Percentiles rank a stretch among this genome's conserved stretches.
These are phyloP conservation scores for Frankliniella fusca DNA, from an alignment of 2,888 invertebrate genomes.

Conservation along the genomic window DNA sequence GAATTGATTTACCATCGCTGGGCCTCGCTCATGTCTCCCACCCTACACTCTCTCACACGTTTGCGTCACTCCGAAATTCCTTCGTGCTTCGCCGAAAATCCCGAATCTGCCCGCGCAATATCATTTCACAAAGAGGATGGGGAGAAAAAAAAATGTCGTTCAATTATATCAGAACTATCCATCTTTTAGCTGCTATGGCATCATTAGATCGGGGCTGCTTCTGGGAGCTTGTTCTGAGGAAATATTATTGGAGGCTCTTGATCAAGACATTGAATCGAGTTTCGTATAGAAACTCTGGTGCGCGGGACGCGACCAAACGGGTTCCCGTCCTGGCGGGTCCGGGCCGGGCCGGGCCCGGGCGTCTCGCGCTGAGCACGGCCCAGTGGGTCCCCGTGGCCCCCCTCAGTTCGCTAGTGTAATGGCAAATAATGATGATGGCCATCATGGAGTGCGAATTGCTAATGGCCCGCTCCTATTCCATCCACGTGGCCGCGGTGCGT, in stretches of 20 bases:
- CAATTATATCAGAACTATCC: too few relatives aligned
- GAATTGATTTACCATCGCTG: too few relatives aligned
- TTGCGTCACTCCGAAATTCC: not conserved
- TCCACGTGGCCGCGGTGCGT: too few relatives aligned
- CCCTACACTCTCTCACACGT: not conserved
- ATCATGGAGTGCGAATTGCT: conserved; percentile 6
- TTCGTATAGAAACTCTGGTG: not conserved
- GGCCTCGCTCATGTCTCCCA: too few relatives aligned
- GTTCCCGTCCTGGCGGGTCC: too few relatives aligned
- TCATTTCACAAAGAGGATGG: too few relatives aligned
- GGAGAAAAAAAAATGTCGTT: too few relatives aligned
- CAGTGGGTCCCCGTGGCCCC: not conserved
- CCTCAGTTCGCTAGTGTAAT: not conserved
- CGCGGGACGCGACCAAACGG: not conserved
- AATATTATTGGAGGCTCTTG: not conserved
- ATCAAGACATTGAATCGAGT: conserved; percentile 25
- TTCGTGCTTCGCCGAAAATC: not conserved
- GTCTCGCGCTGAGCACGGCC: not conserved
- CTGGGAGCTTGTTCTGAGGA: not conserved
- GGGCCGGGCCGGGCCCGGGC: not conserved
- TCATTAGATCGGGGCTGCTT: not conserved
- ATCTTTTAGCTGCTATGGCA: not conserved
- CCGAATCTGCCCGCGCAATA: too few relatives aligned
- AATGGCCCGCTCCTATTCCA: not conserved
- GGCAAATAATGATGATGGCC: not conserved